A percentile compares a stretch with the other conserved stretches of the same genome.
phyloP scores from a whole-genome alignment of 1,140 invertebrate species.

The Listronotus oregonensis region DNA sequence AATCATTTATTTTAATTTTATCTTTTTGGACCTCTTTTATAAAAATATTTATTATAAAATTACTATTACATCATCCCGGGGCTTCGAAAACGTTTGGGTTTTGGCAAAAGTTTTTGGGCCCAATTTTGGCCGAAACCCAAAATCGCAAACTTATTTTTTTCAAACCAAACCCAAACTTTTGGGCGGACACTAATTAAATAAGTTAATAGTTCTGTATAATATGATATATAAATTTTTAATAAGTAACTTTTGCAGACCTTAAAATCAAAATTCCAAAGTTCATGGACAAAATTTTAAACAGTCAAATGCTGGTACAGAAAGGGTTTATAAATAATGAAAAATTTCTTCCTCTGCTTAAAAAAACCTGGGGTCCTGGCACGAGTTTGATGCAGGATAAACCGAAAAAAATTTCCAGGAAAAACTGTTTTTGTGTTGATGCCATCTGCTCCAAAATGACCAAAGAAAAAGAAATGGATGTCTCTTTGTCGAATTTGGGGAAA shows the following conservation, averaged over 20 bases:
- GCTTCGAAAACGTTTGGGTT: no score
- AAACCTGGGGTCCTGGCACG: slow-evolving; percentile 74
- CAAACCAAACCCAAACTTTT: no score
- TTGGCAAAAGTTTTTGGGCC: no score
- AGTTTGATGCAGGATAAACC: slow-evolving; percentile 50
- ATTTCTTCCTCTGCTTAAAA: slow-evolving; percentile 67
- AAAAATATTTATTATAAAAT: no score
- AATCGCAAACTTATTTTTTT: no score
- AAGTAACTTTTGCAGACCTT: slow-evolving; percentile 63
- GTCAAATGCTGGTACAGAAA: slow-evolving; percentile 56
- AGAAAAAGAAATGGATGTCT: slow-evolving; percentile 72
- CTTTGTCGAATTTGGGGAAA: slow-evolving; percentile 71
- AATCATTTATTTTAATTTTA: no score
- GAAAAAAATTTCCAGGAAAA: slow-evolving; percentile 73
- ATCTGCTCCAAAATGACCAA: slow-evolving; percentile 63
- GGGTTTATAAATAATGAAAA: slow-evolving; percentile 61
- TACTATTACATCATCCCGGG: no score
- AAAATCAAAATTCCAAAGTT: slow-evolving; percentile 74
- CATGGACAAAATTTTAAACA: slow-evolving; percentile 75
- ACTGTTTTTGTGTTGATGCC: slow-evolving; percentile 74
- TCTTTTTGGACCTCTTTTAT: no score
- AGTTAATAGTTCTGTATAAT: no score
- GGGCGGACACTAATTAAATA: no score
- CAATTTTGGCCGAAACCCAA: no score
- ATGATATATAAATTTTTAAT: no score